Percentiles rank a stretch among this genome's conserved stretches.
Conservation (phyloP, 2,797 vertebrate species). For the Carduelis carduelis region DNA sequence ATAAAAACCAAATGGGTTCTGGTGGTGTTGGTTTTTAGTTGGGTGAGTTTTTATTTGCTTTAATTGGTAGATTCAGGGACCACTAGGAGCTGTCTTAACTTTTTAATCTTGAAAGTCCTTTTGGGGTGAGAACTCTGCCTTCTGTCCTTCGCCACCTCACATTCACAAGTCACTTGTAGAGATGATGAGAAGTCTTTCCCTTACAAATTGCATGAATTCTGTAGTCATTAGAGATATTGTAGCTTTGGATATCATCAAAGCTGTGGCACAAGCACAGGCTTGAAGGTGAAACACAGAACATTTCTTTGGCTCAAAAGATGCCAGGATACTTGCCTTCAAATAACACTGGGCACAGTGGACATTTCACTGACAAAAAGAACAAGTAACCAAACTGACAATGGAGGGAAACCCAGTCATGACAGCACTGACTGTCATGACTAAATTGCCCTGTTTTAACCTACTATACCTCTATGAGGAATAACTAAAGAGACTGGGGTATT, state of each 20-base stretch:
- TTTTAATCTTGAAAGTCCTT: neutral
- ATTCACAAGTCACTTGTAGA: neutral
- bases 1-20: neutral
- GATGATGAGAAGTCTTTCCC: neutral
- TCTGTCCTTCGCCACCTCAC: neutral
- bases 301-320: neutral
- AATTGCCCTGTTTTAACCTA: neutral
- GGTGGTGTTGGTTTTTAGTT: neutral
- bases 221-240: neutral
- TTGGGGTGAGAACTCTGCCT: neutral
- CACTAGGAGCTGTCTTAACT: neutral
- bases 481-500: neutral
- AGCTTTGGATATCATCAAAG: neutral
- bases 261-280: neutral
- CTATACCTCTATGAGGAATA: neutral
- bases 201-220: neutral
- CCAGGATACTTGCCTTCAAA: neutral
- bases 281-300: neutral
- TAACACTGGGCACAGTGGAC: neutral
- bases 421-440: neutral
- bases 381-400: neutral
- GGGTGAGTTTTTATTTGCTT: neutral
- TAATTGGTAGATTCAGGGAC: neutral
- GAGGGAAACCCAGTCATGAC: neutral
- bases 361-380: neutral